Evolutionary conservation across 2,797 vertebrate species (phyloP), one percentile per base, ranked within the genome.

Genomic region (Anabacerthia variegaticeps): DNA sequence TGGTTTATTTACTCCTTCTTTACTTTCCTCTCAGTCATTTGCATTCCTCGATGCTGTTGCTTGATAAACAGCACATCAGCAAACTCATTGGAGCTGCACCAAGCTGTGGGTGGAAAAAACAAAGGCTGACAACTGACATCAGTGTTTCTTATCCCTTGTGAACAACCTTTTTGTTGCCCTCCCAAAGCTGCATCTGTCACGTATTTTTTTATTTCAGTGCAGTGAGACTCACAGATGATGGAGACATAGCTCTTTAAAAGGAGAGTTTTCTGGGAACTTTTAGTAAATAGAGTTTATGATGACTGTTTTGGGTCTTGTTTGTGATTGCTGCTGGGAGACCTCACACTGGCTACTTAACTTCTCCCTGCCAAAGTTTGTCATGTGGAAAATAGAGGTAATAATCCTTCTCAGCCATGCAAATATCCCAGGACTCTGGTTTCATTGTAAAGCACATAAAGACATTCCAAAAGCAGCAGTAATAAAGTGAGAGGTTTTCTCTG

Each of bases 371-470:
- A 54, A 95, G 51, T 92, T 84, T 88, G 58, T 96, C 68, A n/a
- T 72, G 72, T 93, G 93, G 85, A 96, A 96, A 95, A 96, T 18
- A 89, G 79, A 95, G 55, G 73, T 73, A 85, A 93, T 93, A 95
- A 96, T 94, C 89, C 51, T 73, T 86, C 77, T 36, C 87, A 92
- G 55, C 63, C 93, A 74, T 73, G 74, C 74, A 90, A 82, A 73
- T 69, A 37, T 19, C 80, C 61, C 6, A 2, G 63, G 68, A 62
- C 61, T 55, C 75, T 93, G 3, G 0, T 89, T 96, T 97, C 89
- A 94, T 96, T 95, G 89, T 94, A 97, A 92, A 92, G 97, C 92
- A 96, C 97, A 97, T 98, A 98, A 98, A 97, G 96, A 77, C 92
- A 87, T 94, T 97, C 96, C 93, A 95, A 98, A 96, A 97, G 95